Evolutionary conservation across 2,797 vertebrate species (phyloP), one percentile per base, ranked within the genome.

Genomic region (Ctenopoma multispine): DNA sequence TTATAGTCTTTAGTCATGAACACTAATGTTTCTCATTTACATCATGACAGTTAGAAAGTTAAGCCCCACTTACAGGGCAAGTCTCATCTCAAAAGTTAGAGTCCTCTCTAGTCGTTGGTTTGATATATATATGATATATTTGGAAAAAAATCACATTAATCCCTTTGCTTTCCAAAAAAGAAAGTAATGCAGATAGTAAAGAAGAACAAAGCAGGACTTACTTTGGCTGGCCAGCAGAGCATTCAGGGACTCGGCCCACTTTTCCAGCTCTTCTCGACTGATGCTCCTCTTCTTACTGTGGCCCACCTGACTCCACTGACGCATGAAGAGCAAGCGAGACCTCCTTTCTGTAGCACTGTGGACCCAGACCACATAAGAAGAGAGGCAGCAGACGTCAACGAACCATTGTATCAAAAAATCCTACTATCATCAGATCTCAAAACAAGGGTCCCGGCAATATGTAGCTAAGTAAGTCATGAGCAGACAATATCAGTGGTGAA

Each of bases 261-360:
- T 88, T 23, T 93, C 89, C 75, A 95, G 66, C 59, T 95, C 94
- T 8, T 92, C 83, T 15, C 60, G 75, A 62, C 79, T 88, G 55
- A 95, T 82, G 55, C 64, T 88, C 48, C 80, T 72, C 73, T 70
- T 93, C 77, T 64, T 90, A 17, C 66, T 21, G 43, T 89, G 93
- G 65, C 93, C 93, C 63, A 95, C 84, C 80, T 94, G 91, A 83
- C 93, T 94, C 94, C 94, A 94, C 83, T 94, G 93, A 15, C 50
- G 88, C 79, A 94, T 92, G 75, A 95, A 94, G 23, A 72, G 89
- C 24, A 92, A 79, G 8, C 87, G 92, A 46, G 94, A 94, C 53
- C 92, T 86, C 66, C 86, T 87, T 71, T 95, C 92, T 47, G 72
- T 86, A 3, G 43, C 79, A 27, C 91, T 92, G 59, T 6, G 41